A percentile compares a stretch with the other conserved stretches of the same genome.
These are phyloP conservation scores for Myxocyprinus asiaticus DNA, from an alignment of 2,113 vertebrate species.

Conservation along the genomic window DNA sequence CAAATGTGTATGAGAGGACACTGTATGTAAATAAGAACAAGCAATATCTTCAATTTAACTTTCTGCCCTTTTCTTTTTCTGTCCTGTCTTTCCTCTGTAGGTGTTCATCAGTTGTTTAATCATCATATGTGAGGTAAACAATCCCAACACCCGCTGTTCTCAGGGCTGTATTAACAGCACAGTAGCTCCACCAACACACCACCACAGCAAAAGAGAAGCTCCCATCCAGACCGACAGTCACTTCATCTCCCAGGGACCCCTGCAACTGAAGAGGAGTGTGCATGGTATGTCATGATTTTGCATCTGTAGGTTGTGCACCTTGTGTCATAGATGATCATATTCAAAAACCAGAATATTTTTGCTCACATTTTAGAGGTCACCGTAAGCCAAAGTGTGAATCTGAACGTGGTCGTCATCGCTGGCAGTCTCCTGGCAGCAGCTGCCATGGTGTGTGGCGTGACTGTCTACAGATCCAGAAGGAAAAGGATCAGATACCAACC, in stretches of 20 bases:
- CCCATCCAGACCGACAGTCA: constrained; percentile 59
- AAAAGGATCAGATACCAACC: constrained; percentile 54
- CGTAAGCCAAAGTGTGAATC: constrained; percentile 45
- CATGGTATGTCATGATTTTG: neutral
- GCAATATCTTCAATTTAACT: neutral
- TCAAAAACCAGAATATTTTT: neutral
- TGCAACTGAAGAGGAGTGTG: constrained; percentile 58
- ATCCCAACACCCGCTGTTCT: constrained; percentile 63
- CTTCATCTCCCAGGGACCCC: constrained; percentile 74
- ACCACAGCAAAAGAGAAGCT: constrained; percentile 59
- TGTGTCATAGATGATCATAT: neutral
- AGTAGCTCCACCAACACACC: neutral
- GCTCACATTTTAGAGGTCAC: constrained; percentile 48
- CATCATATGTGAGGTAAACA: constrained; percentile 65
- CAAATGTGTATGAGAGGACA: no score
- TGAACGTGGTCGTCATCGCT: constrained; percentile 60
- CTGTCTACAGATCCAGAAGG: constrained; percentile 53
- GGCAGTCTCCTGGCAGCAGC: constrained; percentile 60
- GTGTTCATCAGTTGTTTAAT: constrained; percentile 62
- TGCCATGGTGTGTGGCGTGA: constrained; percentile 58
- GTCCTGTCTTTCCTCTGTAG: constrained; percentile 28
- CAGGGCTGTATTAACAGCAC: constrained; percentile 59
- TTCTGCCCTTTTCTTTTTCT: neutral
- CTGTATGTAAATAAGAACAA: no score
- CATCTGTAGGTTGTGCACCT: neutral